Percentiles rank a stretch among this genome's conserved stretches.
These are phyloP conservation scores for Yponomeuta evonymella DNA, from an alignment of 2,888 invertebrate species.

Conservation along the genomic window DNA sequence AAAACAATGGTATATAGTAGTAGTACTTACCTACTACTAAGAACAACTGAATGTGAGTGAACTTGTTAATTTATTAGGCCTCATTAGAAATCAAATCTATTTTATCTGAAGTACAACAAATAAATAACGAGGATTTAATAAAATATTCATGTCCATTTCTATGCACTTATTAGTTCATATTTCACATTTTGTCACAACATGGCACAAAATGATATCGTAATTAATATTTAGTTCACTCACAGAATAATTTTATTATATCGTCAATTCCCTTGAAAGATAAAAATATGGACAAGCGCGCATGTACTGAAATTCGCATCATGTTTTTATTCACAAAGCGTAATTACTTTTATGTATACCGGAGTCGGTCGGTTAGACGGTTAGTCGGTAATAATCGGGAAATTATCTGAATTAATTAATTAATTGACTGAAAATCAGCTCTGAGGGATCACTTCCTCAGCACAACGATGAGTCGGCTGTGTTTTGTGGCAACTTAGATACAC, in stretches of 20 bases:
- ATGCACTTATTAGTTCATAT: conserved; percentile 17
- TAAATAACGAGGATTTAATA: background rate
- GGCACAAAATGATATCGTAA: conserved; percentile 46
- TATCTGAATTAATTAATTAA: too few species aligned
- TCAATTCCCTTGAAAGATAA: conserved; percentile 72
- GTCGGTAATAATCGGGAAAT: too few species aligned
- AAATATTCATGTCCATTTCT: background rate
- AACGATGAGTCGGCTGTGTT: too few species aligned
- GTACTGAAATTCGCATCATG: background rate
- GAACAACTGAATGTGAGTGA: background rate
- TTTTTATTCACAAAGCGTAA: background rate
- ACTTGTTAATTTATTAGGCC: conserved; percentile 8
- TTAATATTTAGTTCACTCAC: conserved; percentile 36
- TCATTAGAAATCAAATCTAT: conserved; percentile 6
- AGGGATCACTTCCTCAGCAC: too few species aligned
- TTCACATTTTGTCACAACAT: conserved; percentile 73
- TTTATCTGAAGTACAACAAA: background rate
- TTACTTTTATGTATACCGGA: background rate
- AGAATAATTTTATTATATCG: conserved; percentile 29
- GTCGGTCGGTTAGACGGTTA: too few species aligned
- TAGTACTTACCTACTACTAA: conserved; percentile 6
- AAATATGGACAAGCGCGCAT: conserved; percentile 59
- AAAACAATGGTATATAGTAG: background rate
- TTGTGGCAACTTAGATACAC: too few species aligned
- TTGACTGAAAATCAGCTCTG: too few species aligned